Evolutionary conservation across 2,113 vertebrate species (phyloP), one percentile per base, ranked within the genome.

Genomic region (Columba livia): DNA sequence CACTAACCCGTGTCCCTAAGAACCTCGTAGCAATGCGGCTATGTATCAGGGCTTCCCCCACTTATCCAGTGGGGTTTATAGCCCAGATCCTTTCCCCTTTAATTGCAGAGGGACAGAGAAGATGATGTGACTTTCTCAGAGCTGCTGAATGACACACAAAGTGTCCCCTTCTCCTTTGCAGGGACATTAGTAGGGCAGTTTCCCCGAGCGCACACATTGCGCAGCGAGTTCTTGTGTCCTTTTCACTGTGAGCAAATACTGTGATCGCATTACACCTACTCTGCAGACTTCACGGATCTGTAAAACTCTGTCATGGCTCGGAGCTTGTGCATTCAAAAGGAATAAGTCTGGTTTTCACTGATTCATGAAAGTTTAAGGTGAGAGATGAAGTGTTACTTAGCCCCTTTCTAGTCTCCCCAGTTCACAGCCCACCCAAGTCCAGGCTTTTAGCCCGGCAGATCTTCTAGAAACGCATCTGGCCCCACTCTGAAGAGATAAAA

Each of bases 151-250:
- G 19, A 56, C 73, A 10, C 0, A 7, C 20, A 11, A 12, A 31
- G 32, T 81, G 70, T 36, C 56, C 26, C 38, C 50, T 86, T 18
- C 60, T 74, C 58, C 29, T 42, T 24, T 8, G 15, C 57, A 51
- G 62, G 28, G 40, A 6, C 2, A 1, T 6, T 8, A 44, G 16
- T 15, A 44, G 79, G 31, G 29, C 10, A 9, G 18, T 23, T 53
- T 26, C 18, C 69, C 38, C 2, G 17, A 29, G 29, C 3, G 10
- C 71, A 29, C 51, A 6, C 44, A 12, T 48, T 12, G 51, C 77
- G 56, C 32, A 1, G 48, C 0, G 34, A 44, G 10, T 24, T 31
- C 79, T 60, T 10, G 0, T 7, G 12, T 36, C 51, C 53, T 20
- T 57, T 12, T 12, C 29, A 11, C 53, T 8, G 15, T 16, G 24